These are phyloP conservation scores for Pachypanchax playfairii DNA, from an alignment of 2,113 vertebrate species.

Conservation along the genomic window DNA sequence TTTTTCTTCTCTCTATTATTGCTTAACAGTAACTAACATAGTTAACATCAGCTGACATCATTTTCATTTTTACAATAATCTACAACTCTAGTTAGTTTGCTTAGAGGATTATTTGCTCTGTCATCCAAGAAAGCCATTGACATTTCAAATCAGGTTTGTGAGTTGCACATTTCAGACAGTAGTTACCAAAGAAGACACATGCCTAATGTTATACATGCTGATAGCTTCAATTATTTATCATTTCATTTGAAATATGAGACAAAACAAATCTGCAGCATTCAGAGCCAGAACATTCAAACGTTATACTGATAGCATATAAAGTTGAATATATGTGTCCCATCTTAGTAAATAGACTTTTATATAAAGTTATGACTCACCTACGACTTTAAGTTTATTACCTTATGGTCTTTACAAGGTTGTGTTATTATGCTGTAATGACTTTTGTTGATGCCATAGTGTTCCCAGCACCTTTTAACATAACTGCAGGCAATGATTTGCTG, in stretches of 20 bases:
- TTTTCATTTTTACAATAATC: neutral
- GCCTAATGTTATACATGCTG: neutral
- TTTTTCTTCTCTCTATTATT: neutral
- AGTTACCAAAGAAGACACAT: neutral
- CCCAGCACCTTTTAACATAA: neutral
- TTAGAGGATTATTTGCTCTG: neutral
- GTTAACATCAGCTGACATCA: neutral
- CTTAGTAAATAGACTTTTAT: slow-evolving; percentile 2
- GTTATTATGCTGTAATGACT: slow-evolving; percentile 22
- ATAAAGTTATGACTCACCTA: slow-evolving; percentile 8
- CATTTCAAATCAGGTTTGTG: neutral
- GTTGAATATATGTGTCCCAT: neutral
- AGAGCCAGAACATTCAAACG: neutral
- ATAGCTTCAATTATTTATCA: neutral
- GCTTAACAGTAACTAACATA: neutral
- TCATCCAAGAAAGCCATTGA: neutral
- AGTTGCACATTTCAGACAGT: neutral
- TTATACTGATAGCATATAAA: neutral
- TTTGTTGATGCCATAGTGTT: slow-evolving; percentile 19
- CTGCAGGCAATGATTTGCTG: slow-evolving; percentile 22
- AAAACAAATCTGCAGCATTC: slow-evolving; percentile 5
- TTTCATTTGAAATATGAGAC: too few species aligned
- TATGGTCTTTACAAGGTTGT: neutral
- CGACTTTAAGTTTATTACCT: slow-evolving; percentile 14
- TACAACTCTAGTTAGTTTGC: neutral